phyloP scores from a whole-genome alignment of 2,113 vertebrate genomes.

The Excalfactoria chinensis region DNA sequence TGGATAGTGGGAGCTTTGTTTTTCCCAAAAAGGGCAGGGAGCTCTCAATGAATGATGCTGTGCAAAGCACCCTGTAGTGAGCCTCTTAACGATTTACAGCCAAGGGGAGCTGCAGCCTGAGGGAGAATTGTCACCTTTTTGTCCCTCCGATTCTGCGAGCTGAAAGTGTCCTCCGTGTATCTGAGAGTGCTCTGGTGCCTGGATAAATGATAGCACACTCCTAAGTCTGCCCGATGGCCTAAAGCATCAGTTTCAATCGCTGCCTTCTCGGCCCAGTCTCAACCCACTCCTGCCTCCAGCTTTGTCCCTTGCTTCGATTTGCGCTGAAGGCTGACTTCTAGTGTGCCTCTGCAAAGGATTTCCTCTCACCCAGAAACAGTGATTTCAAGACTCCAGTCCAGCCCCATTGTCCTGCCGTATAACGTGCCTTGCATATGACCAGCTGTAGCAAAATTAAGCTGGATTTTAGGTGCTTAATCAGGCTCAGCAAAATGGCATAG shows the following conservation, averaged over 20 bases:
- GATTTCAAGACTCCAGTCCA: not conserved
- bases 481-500: conserved; percentile 37
- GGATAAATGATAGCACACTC: not conserved
- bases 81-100: not conserved
- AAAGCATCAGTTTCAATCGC: not conserved
- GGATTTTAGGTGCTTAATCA: conserved; percentile 60
- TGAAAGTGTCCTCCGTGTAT: not conserved
- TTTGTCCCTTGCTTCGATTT: not conserved
- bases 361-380: not conserved
- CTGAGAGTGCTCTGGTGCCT: not conserved
- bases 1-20: conserved; percentile 19
- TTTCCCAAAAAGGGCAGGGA: not conserved
- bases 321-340: not conserved
- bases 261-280: not conserved
- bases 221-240: not conserved
- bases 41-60: not conserved
- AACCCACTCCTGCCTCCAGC: not conserved
- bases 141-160: not conserved
- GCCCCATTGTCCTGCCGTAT: not conserved
- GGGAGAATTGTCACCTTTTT: not conserved
- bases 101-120: not conserved
- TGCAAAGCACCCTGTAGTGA: not conserved
- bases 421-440: not conserved
- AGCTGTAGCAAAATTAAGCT: conserved; percentile 54
- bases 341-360: not conserved